Evolutionary conservation across 1,140 invertebrate genomes (phyloP), one percentile per base, ranked within the genome.

Genomic region (Euura lappo): DNA sequence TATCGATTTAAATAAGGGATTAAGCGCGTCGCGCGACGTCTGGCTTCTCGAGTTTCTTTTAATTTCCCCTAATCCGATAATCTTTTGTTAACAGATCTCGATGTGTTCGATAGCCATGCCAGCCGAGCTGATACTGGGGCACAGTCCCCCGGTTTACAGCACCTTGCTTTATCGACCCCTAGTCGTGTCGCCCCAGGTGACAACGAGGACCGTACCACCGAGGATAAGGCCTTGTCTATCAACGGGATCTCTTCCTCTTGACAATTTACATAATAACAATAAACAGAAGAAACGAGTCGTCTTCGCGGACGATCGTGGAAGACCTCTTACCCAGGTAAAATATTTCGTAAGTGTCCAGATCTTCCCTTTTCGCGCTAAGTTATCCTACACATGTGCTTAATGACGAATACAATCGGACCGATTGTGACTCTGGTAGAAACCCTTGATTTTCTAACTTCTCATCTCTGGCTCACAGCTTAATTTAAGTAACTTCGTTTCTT

Each of bases 261-360:
- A 82, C 64, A 76, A 75, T 6, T 71, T 85, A 44, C 77, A 81
- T 6, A 82, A 81, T 71, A 82, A 76, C 71, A 79, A 72, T 60
- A 86, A 86, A 72, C 82, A 83, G 67, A 96, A 96, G 81, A 98
- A 98, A 85, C 92, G 91, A 75, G 97, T 99, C 1, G 95, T 97
- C 1, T 99, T 99, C 84, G 97, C 97, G 0, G 97, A 99, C 81
- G 96, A 97, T 80, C 93, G 93, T 80, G 97, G 97, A 2, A 90
- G 93, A 51, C 93, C 95, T 1, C 88, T 99, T 11, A 95, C 95
- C 46, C 94, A 96, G 78, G 90, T 94, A 70, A 84, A 87, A 73
- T 43, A 47, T 11, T 43, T 47, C 5, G 67, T 68, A 68, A 60
- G 51, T 60, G 51, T 60, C 51, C 4, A 71, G 8, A 8, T 13